A percentile compares a stretch with the other conserved stretches of the same genome.
Evolutionary conservation across 2,888 invertebrate genomes (phyloP).

Genomic region (Apamea anceps): DNA sequence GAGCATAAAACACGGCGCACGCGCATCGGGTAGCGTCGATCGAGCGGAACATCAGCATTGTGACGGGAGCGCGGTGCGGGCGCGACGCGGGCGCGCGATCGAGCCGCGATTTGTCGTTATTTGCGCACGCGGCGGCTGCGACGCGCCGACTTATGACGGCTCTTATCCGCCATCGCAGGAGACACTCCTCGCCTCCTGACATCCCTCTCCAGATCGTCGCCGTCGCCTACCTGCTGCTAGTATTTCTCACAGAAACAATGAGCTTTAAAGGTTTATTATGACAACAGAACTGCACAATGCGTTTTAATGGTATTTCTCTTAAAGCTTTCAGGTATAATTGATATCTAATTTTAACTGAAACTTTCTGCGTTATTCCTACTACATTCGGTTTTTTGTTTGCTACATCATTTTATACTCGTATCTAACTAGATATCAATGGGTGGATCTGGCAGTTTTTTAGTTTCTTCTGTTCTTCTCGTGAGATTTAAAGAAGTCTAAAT

Average conservation of each 20-base stretch:
- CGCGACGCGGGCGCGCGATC: constrained; percentile 72
- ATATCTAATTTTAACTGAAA: constrained; percentile 54
- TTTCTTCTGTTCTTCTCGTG: background rate
- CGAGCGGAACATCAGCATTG: constrained; percentile 79
- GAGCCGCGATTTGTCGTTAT: constrained; percentile 87
- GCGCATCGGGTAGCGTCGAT: constrained; percentile 83
- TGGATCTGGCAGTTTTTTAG: background rate
- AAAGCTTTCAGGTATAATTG: constrained; percentile 55
- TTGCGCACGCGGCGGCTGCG: constrained; percentile 77
- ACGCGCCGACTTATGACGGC: constrained; percentile 84
- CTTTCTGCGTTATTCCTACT: constrained; percentile 19
- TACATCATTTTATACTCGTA: constrained; percentile 5
- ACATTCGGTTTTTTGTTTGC: background rate
- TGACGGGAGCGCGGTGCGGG: constrained; percentile 62
- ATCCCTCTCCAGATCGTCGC: constrained; percentile 76
- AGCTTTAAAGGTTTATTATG: constrained; percentile 86
- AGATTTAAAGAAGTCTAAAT: constrained; percentile 8
- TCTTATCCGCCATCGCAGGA: constrained; percentile 86
- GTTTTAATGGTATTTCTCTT: constrained; percentile 66
- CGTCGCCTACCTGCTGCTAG: constrained; percentile 78
- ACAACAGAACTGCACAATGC: constrained; percentile 75
- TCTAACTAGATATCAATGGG: background rate
- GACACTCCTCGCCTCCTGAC: constrained; percentile 81
- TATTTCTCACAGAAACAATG: constrained; percentile 89
- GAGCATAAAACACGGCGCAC: constrained; percentile 84